Evolutionary conservation across 2,888 invertebrate species (phyloP), one percentile per base, ranked within the genome.

Genomic region (Cyaniris semiargus): DNA sequence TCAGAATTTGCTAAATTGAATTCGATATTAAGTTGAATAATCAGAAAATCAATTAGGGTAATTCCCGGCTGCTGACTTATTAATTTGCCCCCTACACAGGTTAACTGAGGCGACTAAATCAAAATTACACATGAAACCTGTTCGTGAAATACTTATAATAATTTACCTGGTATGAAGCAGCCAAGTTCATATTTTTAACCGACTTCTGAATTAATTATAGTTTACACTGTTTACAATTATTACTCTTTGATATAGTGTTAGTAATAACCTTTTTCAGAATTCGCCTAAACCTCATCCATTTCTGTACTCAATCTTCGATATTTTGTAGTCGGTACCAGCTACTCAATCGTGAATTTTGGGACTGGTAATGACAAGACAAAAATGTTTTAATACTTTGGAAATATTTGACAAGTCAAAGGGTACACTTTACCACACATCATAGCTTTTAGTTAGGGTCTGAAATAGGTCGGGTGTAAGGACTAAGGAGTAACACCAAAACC

Each of bases 401-500:
- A 15, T 3, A 18, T 53, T 53, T 38, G 8, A 58, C n/a, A 21
- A 58, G 21, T 21, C 58, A 8, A 58, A 7, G n/a, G 58, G 21
- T 0, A 58, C 58, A 56, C 21, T 60, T 60, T 60, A 60, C 60
- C 23, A 60, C 23, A 60, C 60, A 23, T 8, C 23, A 60, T 60
- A 23, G 60, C n/a, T 60, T 60, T 13, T 23, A 27, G 23, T 60
- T 60, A 23, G 13, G 60, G 60, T 60, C 60, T 13, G 23, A 70
- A 72, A 72, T 72, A 72, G 72, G 23, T 48, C 15, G 15, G 72
- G 21, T 44, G n/a, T 23, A 23, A 23, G 44, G 15, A 13, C 48
- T 23, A 48, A 48, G 44, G 15, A 13, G 72, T 23, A 48, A 48
- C 48, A 72, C 48, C 23, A 72, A 72, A 72, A 72, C 72, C 72